Evolutionary conservation across 2,797 vertebrate genomes (phyloP).

Genomic region (Coregonus suidteri): DNA sequence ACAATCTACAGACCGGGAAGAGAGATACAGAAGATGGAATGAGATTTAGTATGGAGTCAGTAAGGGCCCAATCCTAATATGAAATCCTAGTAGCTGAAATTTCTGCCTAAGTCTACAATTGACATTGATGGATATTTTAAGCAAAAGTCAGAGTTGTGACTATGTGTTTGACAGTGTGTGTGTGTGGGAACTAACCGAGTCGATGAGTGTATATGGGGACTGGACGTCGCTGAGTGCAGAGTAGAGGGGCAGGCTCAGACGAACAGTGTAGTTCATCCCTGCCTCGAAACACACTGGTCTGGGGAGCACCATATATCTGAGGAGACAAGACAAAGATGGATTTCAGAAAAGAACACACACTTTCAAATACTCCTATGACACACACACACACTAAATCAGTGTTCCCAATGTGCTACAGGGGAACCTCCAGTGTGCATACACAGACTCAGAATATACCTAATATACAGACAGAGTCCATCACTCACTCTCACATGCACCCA

Average conservation of each 20-base stretch:
- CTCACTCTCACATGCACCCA: neutral
- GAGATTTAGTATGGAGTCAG: neutral
- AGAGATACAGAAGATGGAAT: neutral
- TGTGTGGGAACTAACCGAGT: slow-evolving; percentile 82
- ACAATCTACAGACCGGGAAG: slow-evolving; percentile 80
- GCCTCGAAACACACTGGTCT: slow-evolving; percentile 91
- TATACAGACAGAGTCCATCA: neutral
- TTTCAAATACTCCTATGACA: neutral
- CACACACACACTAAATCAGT: neutral
- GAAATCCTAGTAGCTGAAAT: neutral
- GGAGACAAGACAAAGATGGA: neutral
- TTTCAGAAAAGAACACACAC: neutral
- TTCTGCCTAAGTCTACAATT: no score
- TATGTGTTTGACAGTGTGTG: neutral
- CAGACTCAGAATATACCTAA: neutral
- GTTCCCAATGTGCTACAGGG: neutral
- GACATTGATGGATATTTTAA: no score
- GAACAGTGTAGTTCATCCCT: slow-evolving; percentile 91
- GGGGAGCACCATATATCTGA: slow-evolving; percentile 85
- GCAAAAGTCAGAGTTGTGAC: neutral
- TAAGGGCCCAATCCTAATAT: neutral
- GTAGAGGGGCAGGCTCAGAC: slow-evolving; percentile 88
- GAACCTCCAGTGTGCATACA: neutral
- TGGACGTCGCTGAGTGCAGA: slow-evolving; percentile 80
- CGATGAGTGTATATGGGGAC: slow-evolving; percentile 91